Base-by-base conservation (phyloP, 2,113 vertebrate genomes). In the Thinocorus orbignyianus region DNA sequence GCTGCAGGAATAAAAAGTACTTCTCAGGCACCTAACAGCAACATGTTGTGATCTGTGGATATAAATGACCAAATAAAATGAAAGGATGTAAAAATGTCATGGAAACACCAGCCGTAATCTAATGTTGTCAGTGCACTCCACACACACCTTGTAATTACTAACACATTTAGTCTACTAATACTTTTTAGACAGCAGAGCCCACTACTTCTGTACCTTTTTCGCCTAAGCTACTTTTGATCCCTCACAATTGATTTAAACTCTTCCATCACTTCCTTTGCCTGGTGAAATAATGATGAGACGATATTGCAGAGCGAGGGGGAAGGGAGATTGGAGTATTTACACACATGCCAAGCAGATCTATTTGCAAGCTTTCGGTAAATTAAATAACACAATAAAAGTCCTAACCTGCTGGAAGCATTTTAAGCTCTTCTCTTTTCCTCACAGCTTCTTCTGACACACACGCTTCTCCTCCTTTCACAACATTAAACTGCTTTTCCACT, bases 341-440 rank as follows among this genome's bases (percentile, higher is more conserved):
- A 85, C 79, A 88, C 64, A 78, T 80, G 76, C 55, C 70, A 87
- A 86, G 73, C 81, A 84, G 94, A 86, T 64, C 86, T 77, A 65
- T 66, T 73, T 57, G 54, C 60, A 60, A 90, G 90, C 68, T 44
- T 72, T 68, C 25, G 35, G 33, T 46, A 94, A 96, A 96, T 78
- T 86, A 94, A 89, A 74, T 13, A 54, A 70, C 0, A 1, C 39
- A 81, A 90, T 92, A 74, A 90, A 95, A 94, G 85, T 55, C 83
- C 90, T 96, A 98, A 98, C 98, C 98, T 99, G 98, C 98, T 98
- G 98, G 99, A 99, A 98, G 88, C 95, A 80, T 97, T 98, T 98
- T 98, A 92, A 96, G 96, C 97, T 98, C 97, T 95, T 98, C 98
- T 91, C 76, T 97, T 98, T 97, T 97, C 93, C 93, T 97, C 95